A percentile compares a stretch with the other conserved stretches of the same genome.
phyloP scores from a whole-genome alignment of 2,113 vertebrate species.

The Apus apus region DNA sequence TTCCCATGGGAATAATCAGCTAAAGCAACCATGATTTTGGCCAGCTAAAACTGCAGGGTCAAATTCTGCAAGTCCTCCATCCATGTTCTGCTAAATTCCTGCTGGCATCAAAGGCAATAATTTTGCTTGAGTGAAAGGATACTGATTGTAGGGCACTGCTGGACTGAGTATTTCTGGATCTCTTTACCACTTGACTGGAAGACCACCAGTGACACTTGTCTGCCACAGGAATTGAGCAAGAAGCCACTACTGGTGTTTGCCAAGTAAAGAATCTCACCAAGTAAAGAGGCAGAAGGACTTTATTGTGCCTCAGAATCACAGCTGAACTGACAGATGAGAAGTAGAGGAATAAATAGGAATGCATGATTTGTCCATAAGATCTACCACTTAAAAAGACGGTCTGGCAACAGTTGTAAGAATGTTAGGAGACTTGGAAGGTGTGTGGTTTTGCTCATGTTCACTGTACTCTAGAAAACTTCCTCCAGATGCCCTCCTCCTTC shows the following conservation, averaged over 20 bases:
- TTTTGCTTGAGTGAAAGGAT: neutral
- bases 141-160: neutral
- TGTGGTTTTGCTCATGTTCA: neutral
- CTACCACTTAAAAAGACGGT: neutral
- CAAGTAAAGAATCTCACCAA: neutral
- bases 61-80: neutral
- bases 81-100: neutral
- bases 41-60: neutral
- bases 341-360: neutral
- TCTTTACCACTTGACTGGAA: neutral
- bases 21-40: neutral
- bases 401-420: neutral
- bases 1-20: neutral
- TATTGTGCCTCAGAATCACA: neutral
- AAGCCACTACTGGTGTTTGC: neutral
- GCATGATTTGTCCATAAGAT: neutral
- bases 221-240: neutral
- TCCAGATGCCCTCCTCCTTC: neutral
- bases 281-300: neutral
- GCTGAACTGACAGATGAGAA: neutral
- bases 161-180: neutral
- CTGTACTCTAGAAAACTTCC: neutral
- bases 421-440: neutral
- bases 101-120: neutral
- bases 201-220: neutral